phyloP scores from a whole-genome alignment of 2,113 vertebrate species.

The Myrmecobius fasciatus region DNA sequence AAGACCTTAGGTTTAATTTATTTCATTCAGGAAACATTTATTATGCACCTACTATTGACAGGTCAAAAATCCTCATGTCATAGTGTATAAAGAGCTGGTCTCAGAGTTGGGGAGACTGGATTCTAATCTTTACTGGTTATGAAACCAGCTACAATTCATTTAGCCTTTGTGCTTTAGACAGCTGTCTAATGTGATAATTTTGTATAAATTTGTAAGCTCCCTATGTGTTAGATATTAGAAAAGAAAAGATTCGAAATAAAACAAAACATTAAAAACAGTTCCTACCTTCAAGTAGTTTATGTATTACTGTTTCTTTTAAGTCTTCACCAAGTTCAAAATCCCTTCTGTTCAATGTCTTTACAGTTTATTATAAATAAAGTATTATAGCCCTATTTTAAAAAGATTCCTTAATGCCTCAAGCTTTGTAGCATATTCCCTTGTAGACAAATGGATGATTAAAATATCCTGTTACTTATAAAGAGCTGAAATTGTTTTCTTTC shows the following conservation, averaged over 20 bases:
- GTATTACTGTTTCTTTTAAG: not conserved
- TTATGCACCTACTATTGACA: not conserved
- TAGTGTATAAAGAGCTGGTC: not conserved
- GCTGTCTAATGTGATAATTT: not conserved
- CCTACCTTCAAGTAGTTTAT: not conserved
- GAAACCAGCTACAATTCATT: not conserved
- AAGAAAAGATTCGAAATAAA: not conserved
- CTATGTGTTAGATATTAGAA: not conserved
- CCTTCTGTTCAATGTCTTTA: not conserved
- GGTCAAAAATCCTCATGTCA: not conserved
- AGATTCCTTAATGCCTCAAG: not conserved
- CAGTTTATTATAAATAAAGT: not conserved
- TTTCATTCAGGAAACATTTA: not conserved
- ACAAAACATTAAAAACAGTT: not conserved
- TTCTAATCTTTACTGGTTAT: not conserved
- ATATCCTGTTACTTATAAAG: not conserved
- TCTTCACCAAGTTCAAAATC: conserved; percentile 21
- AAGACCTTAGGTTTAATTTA: no score
- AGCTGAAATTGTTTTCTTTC: not conserved
- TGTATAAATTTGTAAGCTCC: not conserved
- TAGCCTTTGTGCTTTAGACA: not conserved
- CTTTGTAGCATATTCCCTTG: not conserved
- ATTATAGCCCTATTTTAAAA: not conserved
- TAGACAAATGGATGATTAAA: not conserved
- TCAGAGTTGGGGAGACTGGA: not conserved